Conservation (phyloP, 2,113 vertebrate genomes). For the Columbina picui region DNA sequence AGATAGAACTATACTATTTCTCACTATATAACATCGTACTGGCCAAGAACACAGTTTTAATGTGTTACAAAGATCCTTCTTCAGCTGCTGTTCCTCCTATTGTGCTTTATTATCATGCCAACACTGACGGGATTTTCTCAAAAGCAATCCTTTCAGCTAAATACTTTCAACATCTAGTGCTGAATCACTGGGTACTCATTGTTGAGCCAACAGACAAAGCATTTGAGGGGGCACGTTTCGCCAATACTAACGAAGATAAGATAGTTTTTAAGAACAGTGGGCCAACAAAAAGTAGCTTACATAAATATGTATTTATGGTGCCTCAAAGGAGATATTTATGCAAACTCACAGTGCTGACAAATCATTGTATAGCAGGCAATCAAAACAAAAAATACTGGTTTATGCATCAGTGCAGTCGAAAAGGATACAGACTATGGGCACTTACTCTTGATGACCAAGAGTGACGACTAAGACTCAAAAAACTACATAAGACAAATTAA, state of each 20-base stretch:
- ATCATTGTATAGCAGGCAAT: background rate
- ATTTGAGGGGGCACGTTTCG: background rate
- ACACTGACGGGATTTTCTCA: background rate
- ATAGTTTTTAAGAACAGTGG: background rate
- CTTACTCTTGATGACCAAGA: background rate
- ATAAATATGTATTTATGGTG: background rate
- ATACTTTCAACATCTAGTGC: background rate
- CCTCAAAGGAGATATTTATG: conserved; percentile 24
- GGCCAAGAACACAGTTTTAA: background rate
- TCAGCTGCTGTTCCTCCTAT: background rate
- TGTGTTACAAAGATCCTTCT: background rate
- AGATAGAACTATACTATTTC: rapidly evolving
- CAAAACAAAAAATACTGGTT: background rate
- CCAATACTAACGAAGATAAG: background rate
- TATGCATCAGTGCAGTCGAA: background rate
- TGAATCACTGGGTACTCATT: conserved; percentile 32
- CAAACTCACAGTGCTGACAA: conserved; percentile 26
- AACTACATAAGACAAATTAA: background rate
- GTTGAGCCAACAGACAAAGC: conserved; percentile 9
- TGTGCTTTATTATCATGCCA: background rate
- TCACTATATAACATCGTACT: rapidly evolving
- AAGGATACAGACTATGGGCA: background rate
- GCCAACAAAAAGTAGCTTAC: conserved; percentile 13
- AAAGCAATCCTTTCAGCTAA: conserved; percentile 1
- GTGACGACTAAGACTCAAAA: background rate